Evolutionary conservation across 2,888 invertebrate genomes (phyloP).

Genomic region (Cosmorhoe ocellata): DNA sequence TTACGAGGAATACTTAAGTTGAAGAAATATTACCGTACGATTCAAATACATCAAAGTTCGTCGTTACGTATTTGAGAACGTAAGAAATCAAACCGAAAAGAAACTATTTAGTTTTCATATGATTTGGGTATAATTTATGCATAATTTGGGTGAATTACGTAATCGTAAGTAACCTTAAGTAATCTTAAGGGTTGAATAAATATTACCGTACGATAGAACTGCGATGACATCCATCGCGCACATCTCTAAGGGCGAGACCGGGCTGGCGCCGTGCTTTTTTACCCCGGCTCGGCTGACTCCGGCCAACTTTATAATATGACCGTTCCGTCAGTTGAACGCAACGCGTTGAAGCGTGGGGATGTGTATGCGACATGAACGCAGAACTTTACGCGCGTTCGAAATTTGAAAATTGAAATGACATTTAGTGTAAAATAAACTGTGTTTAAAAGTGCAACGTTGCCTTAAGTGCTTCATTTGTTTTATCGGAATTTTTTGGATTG

Average conservation of each 20-base stretch:
- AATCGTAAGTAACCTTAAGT: no score
- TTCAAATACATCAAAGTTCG: no score
- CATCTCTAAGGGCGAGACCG: conserved; percentile 80
- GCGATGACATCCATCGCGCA: conserved; percentile 47
- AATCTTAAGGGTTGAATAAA: no score
- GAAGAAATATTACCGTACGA: no score
- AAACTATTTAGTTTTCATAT: no score
- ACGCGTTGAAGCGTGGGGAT: conserved; percentile 48
- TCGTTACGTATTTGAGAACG: no score
- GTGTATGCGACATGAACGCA: conserved; percentile 39
- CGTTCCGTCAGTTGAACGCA: conserved; percentile 63
- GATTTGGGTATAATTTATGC: no score
- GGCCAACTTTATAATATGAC: conserved; percentile 60
- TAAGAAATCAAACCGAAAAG: no score
- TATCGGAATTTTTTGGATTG: conserved; percentile 44
- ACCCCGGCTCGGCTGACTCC: conserved; percentile 61
- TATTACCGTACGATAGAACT: conserved; percentile 54
- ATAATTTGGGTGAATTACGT: no score
- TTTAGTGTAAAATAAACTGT: conserved; percentile 49
- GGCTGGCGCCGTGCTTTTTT: conserved; percentile 80
- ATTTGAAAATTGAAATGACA: conserved; percentile 47
- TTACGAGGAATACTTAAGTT: no score
- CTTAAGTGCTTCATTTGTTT: conserved; percentile 23
- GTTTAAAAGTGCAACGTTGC: conserved; percentile 47
- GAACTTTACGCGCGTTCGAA: conserved; percentile 45